Evolutionary conservation across 2,113 vertebrate genomes (phyloP).

Genomic region (Sardina pilchardus): DNA sequence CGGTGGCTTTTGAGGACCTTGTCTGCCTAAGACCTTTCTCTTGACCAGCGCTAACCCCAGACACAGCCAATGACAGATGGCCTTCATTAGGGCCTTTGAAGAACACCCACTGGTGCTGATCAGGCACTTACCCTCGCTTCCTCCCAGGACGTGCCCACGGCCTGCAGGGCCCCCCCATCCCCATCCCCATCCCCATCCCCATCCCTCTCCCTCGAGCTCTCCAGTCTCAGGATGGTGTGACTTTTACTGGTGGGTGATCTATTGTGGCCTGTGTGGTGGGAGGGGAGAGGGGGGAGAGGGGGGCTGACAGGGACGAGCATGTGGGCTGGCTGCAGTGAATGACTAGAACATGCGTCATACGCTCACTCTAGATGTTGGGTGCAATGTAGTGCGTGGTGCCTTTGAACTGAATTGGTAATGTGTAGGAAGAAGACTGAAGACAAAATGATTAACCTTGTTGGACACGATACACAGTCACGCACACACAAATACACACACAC

Average conservation of each 20-base stretch:
- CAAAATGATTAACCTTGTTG: constrained; percentile 6
- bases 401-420: not conserved
- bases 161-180: not conserved
- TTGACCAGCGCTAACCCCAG: constrained; percentile 30
- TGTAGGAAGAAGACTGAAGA: not conserved
- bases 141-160: constrained; percentile 23
- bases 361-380: not conserved
- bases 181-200: not conserved
- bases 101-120: constrained; percentile 34
- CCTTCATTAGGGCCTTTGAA: constrained; percentile 43
- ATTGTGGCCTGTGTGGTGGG: constrained; percentile 1
- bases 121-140: constrained; percentile 38
- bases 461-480: not conserved
- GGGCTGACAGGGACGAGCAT: not conserved
- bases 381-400: not conserved
- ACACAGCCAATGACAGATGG: constrained; percentile 38
- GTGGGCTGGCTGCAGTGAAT: not conserved
- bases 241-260: not conserved
- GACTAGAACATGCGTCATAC: not conserved
- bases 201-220: not conserved
- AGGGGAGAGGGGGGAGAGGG: not conserved
- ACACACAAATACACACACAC: constrained; percentile 8
- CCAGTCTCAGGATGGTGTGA: constrained; percentile 20
- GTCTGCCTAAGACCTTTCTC: constrained; percentile 25
- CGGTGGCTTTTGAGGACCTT: constrained; percentile 46